Evolutionary conservation across 2,113 vertebrate genomes (phyloP).

Genomic region (Pseudopipra pipra): DNA sequence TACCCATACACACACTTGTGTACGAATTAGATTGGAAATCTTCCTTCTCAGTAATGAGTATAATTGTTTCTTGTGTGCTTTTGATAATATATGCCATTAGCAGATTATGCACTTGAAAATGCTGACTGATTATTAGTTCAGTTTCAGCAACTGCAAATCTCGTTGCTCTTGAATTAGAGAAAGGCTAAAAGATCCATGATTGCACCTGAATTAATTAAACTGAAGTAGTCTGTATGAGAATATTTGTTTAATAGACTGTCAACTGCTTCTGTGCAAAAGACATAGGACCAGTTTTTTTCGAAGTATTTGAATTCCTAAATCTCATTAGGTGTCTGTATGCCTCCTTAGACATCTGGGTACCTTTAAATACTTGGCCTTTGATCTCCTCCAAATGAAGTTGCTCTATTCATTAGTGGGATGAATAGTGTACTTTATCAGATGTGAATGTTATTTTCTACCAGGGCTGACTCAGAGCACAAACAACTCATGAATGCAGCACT

Average conservation of each 20-base stretch:
- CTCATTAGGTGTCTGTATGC: not conserved
- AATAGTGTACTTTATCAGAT: conserved; percentile 18
- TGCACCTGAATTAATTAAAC: conserved; percentile 64
- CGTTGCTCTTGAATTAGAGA: conserved; percentile 27
- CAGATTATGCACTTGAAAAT: not conserved
- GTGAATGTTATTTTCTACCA: not conserved
- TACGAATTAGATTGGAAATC: not conserved
- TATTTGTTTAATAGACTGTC: conserved; percentile 3
- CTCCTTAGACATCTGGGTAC: not conserved
- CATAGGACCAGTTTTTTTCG: not conserved
- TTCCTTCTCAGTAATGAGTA: conserved; percentile 1
- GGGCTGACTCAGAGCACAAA: not conserved
- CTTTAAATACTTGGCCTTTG: conserved; percentile 30
- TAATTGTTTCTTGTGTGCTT: not conserved
- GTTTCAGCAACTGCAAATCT: not conserved
- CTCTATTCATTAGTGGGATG: not conserved
- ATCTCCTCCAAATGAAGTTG: not conserved
- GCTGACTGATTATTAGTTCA: conserved; percentile 20
- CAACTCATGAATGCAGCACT: not conserved
- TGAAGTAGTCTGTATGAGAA: conserved; percentile 14
- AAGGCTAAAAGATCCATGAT: conserved; percentile 43
- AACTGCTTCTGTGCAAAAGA: not conserved
- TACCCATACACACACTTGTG: not conserved
- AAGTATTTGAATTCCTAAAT: not conserved
- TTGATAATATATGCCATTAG: not conserved